phyloP scores from a whole-genome alignment of 2,797 vertebrate genomes.

The Gouania willdenowi region DNA sequence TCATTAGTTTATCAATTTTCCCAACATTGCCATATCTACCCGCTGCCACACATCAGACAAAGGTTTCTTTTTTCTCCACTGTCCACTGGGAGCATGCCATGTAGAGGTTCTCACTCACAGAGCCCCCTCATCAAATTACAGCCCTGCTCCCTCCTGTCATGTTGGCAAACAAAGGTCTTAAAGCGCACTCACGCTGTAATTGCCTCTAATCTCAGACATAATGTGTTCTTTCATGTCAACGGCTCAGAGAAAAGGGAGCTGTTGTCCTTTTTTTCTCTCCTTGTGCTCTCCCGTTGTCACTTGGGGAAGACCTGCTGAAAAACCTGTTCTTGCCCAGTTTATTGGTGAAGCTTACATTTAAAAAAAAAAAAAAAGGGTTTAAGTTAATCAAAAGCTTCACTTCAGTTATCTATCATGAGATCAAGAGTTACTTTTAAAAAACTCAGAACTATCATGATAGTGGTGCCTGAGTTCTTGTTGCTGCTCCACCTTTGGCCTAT shows the following conservation, averaged over 20 bases:
- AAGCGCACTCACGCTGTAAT: slow-evolving; percentile 69
- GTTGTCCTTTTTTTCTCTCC: slow-evolving; percentile 48
- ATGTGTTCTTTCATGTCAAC: slow-evolving; percentile 70
- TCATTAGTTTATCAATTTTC: slow-evolving; percentile 18
- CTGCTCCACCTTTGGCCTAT: slow-evolving; percentile 73
- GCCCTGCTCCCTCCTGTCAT: slow-evolving; percentile 68
- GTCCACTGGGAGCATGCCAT: slow-evolving; percentile 45
- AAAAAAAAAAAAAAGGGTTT: too few species aligned
- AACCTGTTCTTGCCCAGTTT: slow-evolving; percentile 3
- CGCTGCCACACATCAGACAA: slow-evolving; percentile 27
- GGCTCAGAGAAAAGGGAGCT: slow-evolving; percentile 57
- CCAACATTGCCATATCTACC: slow-evolving; percentile 23
- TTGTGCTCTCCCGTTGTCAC: slow-evolving; percentile 48
- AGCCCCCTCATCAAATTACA: slow-evolving; percentile 74
- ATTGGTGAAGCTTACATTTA: slow-evolving; percentile 8
- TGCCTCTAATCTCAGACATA: slow-evolving; percentile 75
- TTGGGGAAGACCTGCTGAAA: slow-evolving; percentile 12
- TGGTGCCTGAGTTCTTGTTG: too few species aligned
- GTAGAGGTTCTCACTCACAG: slow-evolving; percentile 59
- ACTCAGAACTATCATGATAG: too few species aligned
- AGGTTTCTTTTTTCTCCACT: slow-evolving; percentile 43
- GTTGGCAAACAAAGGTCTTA: slow-evolving; percentile 73
- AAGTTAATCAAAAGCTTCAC: too few species aligned
- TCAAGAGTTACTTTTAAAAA: too few species aligned
- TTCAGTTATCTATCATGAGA: too few species aligned